Evolutionary conservation across 2,113 vertebrate genomes (phyloP).

Genomic region (Actenoides lindsayi): DNA sequence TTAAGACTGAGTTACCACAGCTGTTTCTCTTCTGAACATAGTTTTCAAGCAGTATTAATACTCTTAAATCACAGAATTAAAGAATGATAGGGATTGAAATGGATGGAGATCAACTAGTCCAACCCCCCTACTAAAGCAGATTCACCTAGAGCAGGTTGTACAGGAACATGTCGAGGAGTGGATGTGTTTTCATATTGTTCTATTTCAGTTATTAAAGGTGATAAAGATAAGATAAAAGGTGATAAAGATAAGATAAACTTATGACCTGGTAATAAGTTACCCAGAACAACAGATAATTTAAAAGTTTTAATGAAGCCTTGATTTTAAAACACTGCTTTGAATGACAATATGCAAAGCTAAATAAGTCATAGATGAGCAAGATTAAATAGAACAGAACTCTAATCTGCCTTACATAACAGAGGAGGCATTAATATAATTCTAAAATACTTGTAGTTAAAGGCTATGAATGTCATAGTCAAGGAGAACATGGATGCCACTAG

Average conservation of each 20-base stretch:
- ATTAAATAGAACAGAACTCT: slow-evolving; percentile 38
- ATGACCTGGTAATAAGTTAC: not conserved
- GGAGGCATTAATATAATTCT: not conserved
- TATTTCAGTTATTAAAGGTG: slow-evolving; percentile 30
- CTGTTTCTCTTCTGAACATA: not conserved
- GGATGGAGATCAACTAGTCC: not conserved
- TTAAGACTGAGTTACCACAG: slow-evolving; percentile 1
- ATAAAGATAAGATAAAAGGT: too few relatives aligned
- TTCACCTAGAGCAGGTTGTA: not conserved
- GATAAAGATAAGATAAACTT: too few relatives aligned
- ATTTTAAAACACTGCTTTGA: slow-evolving; percentile 40
- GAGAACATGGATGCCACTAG: not conserved
- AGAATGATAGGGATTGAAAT: not conserved
- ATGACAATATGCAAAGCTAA: slow-evolving; percentile 23
- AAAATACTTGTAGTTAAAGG: slow-evolving; percentile 10
- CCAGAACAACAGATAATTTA: slow-evolving; percentile 34
- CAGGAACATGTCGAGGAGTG: not conserved
- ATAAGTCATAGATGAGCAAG: slow-evolving; percentile 42
- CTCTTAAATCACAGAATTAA: not conserved
- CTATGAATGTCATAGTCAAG: not conserved
- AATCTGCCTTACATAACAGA: slow-evolving; percentile 22
- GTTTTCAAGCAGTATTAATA: not conserved
- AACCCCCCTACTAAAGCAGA: not conserved
- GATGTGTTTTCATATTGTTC: slow-evolving; percentile 1
- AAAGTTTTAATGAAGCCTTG: slow-evolving; percentile 45